Evolutionary conservation across 2,888 invertebrate species (phyloP), one percentile per base, ranked within the genome.

Genomic region (Cephus spinipes): DNA sequence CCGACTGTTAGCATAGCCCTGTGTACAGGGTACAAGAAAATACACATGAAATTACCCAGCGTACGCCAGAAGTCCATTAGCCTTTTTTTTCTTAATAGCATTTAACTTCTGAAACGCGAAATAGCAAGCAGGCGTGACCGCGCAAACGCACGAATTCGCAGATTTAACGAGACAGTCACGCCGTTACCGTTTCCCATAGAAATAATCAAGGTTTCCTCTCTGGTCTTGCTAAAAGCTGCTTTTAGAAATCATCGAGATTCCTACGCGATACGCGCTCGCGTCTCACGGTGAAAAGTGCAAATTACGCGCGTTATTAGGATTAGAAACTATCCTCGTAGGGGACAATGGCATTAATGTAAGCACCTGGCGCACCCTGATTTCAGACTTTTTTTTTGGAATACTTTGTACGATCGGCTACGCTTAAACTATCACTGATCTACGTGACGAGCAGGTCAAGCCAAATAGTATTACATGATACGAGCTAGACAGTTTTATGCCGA

Each of bases 371-470:
- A 80, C 74, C 36, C 40, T 76, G 83, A 79, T 83, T 83, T 82
- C 77, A 80, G 78, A 82, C 35, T 12, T 35, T 82, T 83, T 81
- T 69, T 40, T 36, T 79, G 76, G 78, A 77, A 77, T 77, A 73
- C 78, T 32, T 33, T 69, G 76, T 71, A 3, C 71, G 32, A 71
- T 33, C 32, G 33, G 0, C 32, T 71, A 71, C 31, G 23, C 55
- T 23, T 9, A 23, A 55, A 23, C 23, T 9, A 23, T 55, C 55
- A 55, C 6, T 55, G 55, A n/a, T 12, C 30, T 68, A 80, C 83
- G 82, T 83, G 83, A 83, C 69, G 69, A n/a, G 81, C 35, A 81
- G 76, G 68, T 69, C 36, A 71, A 83, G 76, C 23, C 31, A 33
- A 23, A 55, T 55, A 23, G 55, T 55, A 55, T 55, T 55, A 23